phyloP scores from a whole-genome alignment of 2,113 vertebrate species.

The Xenus cinereus region DNA sequence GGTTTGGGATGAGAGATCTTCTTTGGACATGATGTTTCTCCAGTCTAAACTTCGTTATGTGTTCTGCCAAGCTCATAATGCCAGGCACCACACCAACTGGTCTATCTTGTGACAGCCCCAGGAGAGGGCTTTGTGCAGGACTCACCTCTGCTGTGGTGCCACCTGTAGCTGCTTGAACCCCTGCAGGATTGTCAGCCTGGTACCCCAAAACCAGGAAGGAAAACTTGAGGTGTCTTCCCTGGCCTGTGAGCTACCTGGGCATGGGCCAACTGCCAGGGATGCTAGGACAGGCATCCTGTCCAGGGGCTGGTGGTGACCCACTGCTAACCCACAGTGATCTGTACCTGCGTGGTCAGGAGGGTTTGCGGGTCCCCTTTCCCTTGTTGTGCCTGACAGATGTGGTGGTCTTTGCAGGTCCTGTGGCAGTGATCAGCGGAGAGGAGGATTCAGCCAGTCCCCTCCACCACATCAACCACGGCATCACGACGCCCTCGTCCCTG shows the following conservation, averaged over 20 bases:
- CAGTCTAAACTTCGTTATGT: neutral
- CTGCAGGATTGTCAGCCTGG: neutral
- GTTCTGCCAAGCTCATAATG: neutral
- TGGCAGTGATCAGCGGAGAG: constrained; percentile 96
- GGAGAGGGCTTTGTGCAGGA: neutral
- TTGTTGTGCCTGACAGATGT: neutral
- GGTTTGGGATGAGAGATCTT: neutral
- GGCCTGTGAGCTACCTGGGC: neutral
- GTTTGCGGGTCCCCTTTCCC: fast-evolving
- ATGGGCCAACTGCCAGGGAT: neutral
- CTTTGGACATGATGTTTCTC: neutral
- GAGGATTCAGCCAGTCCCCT: constrained; percentile 98
- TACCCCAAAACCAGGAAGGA: neutral
- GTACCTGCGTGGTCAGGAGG: fast-evolving
- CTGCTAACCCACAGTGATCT: neutral
- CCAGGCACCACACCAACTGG: neutral
- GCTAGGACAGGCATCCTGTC: neutral
- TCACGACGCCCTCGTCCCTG: constrained; percentile 89
- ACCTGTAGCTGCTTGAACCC: neutral
- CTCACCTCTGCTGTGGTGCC: neutral
- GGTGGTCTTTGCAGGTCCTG: constrained; percentile 79
- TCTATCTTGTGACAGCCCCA: neutral
- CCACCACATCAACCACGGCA: constrained; percentile 96
- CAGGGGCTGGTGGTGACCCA: neutral
- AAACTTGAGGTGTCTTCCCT: neutral